A percentile compares a stretch with the other conserved stretches of the same genome.
These are phyloP conservation scores for Potorous gilbertii DNA, from an alignment of 2,797 vertebrate genomes.

Conservation along the genomic window DNA sequence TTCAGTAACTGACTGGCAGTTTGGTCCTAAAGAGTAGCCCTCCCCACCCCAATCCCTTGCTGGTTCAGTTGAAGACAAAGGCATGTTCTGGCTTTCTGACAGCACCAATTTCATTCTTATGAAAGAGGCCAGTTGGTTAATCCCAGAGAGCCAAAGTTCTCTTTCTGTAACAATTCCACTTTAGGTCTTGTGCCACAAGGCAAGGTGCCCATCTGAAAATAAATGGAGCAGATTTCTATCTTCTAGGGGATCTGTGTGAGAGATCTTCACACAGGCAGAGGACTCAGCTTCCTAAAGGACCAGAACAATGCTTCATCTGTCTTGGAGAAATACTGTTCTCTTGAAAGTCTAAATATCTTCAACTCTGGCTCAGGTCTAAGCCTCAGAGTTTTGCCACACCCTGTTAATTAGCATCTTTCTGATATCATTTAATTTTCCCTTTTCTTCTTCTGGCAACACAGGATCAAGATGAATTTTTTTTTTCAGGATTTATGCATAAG, in stretches of 20 bases:
- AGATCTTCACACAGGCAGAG: not conserved
- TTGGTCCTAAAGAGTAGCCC: not conserved
- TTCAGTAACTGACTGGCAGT: not conserved
- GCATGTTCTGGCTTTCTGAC: constrained; percentile 14
- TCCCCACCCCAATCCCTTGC: not conserved
- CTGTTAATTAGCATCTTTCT: not conserved
- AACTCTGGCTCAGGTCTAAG: not conserved
- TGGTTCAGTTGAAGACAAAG: not conserved
- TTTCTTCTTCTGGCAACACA: not conserved
- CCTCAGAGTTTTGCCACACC: not conserved
- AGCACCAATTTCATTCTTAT: constrained; percentile 13
- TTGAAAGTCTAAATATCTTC: not conserved
- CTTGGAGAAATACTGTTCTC: not conserved
- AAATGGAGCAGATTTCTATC: not conserved
- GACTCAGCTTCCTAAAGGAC: not conserved
- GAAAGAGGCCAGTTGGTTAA: not conserved
- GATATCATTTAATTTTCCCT: not conserved
- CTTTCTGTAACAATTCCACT: not conserved
- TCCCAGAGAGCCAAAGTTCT: not conserved
- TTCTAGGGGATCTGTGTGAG: not conserved
- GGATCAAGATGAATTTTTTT: not conserved
- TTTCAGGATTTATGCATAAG: not conserved
- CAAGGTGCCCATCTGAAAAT: not conserved
- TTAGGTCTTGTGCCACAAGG: not conserved
- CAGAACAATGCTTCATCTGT: not conserved